These are phyloP conservation scores for Spinibarbus caldwelli DNA, from an alignment of 2,797 vertebrate genomes.

Conservation along the genomic window DNA sequence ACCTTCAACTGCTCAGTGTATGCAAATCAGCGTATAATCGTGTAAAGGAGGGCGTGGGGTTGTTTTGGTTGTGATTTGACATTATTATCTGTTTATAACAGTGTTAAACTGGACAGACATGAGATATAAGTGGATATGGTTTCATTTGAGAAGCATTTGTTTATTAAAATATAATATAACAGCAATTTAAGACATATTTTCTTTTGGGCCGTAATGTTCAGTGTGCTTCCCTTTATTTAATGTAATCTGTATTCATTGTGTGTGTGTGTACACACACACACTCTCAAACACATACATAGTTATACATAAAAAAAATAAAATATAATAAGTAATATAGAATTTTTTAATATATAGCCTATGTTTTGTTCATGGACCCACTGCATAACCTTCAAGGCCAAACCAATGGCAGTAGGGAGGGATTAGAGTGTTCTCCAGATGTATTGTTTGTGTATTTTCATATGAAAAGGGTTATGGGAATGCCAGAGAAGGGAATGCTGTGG, in stretches of 20 bases:
- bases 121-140: background rate
- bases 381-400: background rate
- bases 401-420: background rate
- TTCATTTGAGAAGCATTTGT: background rate
- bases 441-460: conserved; percentile 39
- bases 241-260: background rate
- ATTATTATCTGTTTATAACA: background rate
- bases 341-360: background rate
- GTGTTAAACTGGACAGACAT: background rate
- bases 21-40: conserved; percentile 27
- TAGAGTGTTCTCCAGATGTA: background rate
- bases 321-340: background rate
- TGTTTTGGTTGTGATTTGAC: conserved; percentile 1
- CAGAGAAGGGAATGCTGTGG: conserved; percentile 60
- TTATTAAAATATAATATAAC: background rate
- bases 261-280: no score
- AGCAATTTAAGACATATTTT: background rate
- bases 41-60: background rate
- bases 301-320: background rate
- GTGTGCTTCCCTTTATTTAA: background rate
- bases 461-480: conserved; percentile 43
- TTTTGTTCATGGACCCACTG: background rate
- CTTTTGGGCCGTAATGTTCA: background rate
- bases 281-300: background rate
- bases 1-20: conserved; percentile 25